phyloP scores from a whole-genome alignment of 2,888 invertebrate genomes.

The Maniola hyperantus region DNA sequence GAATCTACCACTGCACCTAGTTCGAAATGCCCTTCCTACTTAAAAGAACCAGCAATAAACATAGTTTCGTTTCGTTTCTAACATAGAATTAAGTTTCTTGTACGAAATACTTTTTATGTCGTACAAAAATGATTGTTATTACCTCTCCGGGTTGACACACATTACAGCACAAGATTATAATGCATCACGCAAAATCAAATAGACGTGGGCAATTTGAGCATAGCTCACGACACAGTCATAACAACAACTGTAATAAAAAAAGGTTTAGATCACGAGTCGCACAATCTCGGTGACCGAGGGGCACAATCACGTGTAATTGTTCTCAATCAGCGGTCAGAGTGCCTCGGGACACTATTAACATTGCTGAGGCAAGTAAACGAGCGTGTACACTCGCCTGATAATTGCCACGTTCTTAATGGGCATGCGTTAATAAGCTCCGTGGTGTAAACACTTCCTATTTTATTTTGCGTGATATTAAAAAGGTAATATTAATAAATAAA shows the following conservation, averaged over 20 bases:
- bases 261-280: constrained; percentile 28
- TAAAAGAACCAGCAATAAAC: not conserved
- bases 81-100: not conserved
- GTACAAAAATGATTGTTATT: constrained; percentile 12
- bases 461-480: no score
- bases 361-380: constrained; percentile 51
- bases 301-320: constrained; percentile 73
- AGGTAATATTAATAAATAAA: no score
- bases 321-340: constrained; percentile 56
- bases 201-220: constrained; percentile 31
- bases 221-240: constrained; percentile 35
- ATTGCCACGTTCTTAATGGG: constrained; percentile 25
- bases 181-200: constrained; percentile 34
- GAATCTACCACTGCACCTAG: no score
- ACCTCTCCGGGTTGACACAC: constrained; percentile 19
- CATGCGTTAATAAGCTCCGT: no score
- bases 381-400: constrained; percentile 42
- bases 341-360: constrained; percentile 72
- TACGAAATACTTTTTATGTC: not conserved
- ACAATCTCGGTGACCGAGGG: constrained; percentile 57
- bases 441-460: no score
- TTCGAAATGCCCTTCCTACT: no score
- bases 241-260: constrained; percentile 24
- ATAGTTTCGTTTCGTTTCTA: not conserved
- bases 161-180: constrained; percentile 23